phyloP scores from a whole-genome alignment of 2,797 vertebrate species.

The Podargus strigoides region DNA sequence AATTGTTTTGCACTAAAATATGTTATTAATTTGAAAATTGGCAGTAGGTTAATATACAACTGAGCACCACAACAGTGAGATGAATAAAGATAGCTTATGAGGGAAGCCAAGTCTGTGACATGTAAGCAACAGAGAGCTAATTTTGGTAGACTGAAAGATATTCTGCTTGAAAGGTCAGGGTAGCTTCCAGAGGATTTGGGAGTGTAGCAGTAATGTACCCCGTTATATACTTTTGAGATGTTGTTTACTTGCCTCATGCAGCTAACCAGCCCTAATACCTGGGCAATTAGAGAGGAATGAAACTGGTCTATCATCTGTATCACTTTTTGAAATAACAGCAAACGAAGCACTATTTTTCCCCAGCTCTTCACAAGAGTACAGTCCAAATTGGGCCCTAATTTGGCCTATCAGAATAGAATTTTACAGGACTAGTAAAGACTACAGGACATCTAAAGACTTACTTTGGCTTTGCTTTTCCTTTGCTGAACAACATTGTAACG shows the following conservation, averaged over 20 bases:
- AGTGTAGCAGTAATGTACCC: not conserved
- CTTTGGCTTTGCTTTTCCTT: not conserved
- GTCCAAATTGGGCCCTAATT: not conserved
- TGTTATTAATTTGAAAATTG: not conserved
- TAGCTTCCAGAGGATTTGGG: not conserved
- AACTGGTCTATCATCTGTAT: not conserved
- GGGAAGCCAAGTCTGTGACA: not conserved
- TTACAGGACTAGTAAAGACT: not conserved
- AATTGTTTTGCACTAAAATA: not conserved
- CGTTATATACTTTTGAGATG: not conserved
- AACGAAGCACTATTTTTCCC: rapidly evolving
- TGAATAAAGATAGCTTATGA: not conserved
- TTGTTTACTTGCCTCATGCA: not conserved
- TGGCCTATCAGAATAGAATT: not conserved
- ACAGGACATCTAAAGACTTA: not conserved
- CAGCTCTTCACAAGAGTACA: not conserved
- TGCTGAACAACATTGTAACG: not conserved
- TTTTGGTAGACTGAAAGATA: not conserved
- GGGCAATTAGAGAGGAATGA: not conserved
- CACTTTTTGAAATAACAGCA: not conserved
- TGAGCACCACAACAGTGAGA: not conserved
- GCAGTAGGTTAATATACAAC: not conserved
- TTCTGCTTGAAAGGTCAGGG: not conserved
- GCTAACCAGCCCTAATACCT: not conserved
- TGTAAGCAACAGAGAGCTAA: not conserved